Conservation (phyloP, 2,888 invertebrate species). For the Lysandra bellargus region DNA sequence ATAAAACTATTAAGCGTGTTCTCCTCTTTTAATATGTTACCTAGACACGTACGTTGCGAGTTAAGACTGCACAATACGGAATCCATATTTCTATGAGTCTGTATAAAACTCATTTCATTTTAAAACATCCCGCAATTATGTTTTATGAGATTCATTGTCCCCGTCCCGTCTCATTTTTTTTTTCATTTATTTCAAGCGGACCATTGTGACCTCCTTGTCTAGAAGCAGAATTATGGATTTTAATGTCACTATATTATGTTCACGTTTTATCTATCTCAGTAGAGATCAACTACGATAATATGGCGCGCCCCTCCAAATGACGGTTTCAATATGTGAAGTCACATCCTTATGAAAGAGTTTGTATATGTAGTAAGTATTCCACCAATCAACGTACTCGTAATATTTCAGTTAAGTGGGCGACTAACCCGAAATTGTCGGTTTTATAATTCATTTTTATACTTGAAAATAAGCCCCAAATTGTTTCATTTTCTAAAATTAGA, state of each 20-base stretch:
- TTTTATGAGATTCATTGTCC: slow-evolving; percentile 14
- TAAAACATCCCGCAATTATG: slow-evolving; percentile 14
- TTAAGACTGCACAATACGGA: background rate
- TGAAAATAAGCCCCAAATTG: no score
- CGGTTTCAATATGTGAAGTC: no score
- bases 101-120: slow-evolving; percentile 17
- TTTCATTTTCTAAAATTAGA: no score
- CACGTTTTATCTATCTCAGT: background rate
- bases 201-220: background rate
- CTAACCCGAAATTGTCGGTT: no score
- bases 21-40: background rate
- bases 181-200: slow-evolving; percentile 8
- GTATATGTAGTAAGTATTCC: no score
- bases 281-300: no score
- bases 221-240: background rate
- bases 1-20: background rate
- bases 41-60: background rate
- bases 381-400: no score
- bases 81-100: background rate
- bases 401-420: no score
- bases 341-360: no score
- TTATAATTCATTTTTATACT: no score
- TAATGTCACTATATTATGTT: background rate
- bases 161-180: slow-evolving; percentile 9
- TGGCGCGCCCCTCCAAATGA: no score